Evolutionary conservation across 2,113 vertebrate genomes (phyloP).

Genomic region (Myotis lucifugus): DNA sequence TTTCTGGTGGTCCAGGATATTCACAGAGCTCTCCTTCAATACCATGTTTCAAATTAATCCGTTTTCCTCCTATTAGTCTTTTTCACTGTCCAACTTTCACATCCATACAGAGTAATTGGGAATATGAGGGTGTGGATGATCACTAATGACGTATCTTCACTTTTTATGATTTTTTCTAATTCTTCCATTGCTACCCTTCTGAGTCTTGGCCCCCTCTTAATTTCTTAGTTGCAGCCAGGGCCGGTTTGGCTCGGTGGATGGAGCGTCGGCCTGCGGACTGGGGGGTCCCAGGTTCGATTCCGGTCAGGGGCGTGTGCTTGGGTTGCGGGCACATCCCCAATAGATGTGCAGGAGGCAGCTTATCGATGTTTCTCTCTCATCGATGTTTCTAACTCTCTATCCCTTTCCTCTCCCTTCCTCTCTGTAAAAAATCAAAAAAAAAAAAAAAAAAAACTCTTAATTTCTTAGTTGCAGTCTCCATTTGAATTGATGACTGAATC

Average conservation of each 20-base stretch:
- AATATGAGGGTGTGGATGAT: neutral
- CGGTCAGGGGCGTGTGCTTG: no score
- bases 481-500: neutral
- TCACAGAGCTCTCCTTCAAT: neutral
- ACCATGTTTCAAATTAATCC: neutral
- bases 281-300: no score
- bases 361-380: no score
- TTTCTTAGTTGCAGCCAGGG: no score
- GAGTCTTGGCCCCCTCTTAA: neutral
- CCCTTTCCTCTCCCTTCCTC: no score
- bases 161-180: neutral
- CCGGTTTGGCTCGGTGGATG: no score
- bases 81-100: neutral
- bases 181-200: neutral
- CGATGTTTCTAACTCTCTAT: no score
- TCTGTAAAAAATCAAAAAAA: no score
- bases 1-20: neutral
- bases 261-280: no score
- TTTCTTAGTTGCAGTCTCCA: neutral
- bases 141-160: neutral
- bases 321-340: no score
- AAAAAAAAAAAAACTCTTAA: no score
- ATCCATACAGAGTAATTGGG: neutral
- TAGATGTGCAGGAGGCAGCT: no score
- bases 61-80: neutral